A percentile compares a stretch with the other conserved stretches of the same genome.
These are phyloP conservation scores for Brachionus rotundiformis DNA, from an alignment of 1,140 invertebrate species.

Conservation along the genomic window DNA sequence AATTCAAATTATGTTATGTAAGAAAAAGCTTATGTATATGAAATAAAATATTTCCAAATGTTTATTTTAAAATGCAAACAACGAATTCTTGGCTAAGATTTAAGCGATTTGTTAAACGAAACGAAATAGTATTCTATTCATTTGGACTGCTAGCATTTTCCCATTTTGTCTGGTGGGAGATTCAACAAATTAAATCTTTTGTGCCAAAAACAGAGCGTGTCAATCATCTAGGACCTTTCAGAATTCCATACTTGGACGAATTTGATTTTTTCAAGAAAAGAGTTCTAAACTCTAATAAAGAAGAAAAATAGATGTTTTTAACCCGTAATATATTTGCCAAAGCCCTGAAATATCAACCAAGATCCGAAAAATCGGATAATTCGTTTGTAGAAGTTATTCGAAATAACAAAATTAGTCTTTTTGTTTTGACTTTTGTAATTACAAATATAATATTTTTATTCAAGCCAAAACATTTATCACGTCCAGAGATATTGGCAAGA, in stretches of 20 bases:
- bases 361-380: not conserved
- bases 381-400: not conserved
- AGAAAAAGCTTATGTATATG: not conserved
- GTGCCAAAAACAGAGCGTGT: conserved; percentile 40
- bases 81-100: conserved; percentile 19
- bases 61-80: conserved; percentile 11
- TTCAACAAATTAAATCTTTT: conserved; percentile 38
- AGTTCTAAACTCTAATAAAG: not conserved
- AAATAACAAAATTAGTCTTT: not conserved
- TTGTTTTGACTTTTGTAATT: conserved; percentile 1
- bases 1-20: not conserved
- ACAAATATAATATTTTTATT: conserved; percentile 22
- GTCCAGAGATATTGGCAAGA: conserved; percentile 23
- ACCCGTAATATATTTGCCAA: not conserved
- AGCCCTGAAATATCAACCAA: not conserved
- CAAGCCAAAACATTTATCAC: conserved; percentile 3
- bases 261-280: conserved; percentile 45
- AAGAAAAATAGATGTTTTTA: conserved; percentile 12
- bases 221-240: conserved; percentile 24
- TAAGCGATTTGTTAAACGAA: conserved; percentile 43
- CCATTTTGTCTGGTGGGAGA: conserved; percentile 51
- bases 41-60: not conserved
- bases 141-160: conserved; percentile 24
- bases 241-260: conserved; percentile 47
- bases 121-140: conserved; percentile 44